These are phyloP conservation scores for Leptonema lineaticorne DNA, from an alignment of 1,140 invertebrate genomes.

Conservation along the genomic window DNA sequence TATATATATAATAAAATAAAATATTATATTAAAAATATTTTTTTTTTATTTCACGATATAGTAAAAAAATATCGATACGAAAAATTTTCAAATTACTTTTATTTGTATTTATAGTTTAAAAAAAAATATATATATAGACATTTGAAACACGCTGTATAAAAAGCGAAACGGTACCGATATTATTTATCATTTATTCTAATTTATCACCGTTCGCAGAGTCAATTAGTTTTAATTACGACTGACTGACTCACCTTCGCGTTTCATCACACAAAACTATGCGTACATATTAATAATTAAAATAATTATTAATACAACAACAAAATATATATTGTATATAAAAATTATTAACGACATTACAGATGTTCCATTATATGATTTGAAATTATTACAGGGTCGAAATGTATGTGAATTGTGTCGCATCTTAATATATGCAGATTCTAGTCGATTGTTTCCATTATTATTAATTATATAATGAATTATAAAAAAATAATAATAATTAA, in stretches of 20 bases:
- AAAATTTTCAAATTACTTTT: not conserved
- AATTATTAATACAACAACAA: not conserved
- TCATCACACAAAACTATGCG: not conserved
- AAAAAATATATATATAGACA: not conserved
- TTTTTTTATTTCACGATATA: too few species aligned
- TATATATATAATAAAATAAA: not conserved
- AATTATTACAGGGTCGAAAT: not conserved
- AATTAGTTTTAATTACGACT: not conserved
- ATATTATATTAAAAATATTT: not conserved
- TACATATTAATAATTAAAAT: not conserved
- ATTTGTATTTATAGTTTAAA: not conserved
- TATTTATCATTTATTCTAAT: too few species aligned
- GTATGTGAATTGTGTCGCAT: not conserved
- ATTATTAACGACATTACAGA: too few species aligned
- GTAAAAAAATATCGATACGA: too few species aligned
- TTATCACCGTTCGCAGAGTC: not conserved
- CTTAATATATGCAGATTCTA: not conserved
- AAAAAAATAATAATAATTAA: not conserved
- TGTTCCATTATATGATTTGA: too few species aligned
- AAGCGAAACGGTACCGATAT: too few species aligned
- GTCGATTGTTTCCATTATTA: not conserved
- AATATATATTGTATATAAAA: too few species aligned
- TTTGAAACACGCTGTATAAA: too few species aligned
- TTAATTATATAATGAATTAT: not conserved
- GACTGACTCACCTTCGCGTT: not conserved